Evolutionary conservation across 2,888 invertebrate genomes (phyloP), one percentile per base, ranked within the genome.

Genomic region (Acanthosepion pharaonis): DNA sequence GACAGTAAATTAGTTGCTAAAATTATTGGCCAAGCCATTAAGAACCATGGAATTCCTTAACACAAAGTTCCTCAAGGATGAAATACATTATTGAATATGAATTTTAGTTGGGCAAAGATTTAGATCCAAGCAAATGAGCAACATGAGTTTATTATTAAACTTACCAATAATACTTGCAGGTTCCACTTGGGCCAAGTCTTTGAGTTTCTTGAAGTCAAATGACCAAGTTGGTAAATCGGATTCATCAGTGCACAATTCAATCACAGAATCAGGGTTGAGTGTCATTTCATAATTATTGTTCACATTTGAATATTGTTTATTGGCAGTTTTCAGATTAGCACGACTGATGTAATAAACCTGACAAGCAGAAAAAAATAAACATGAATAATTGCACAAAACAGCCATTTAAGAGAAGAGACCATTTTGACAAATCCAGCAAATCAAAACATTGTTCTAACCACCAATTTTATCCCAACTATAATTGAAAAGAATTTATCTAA

Each of bases 251-350:
- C 97, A 97, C 8, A 96, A 96, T 94, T 97, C 97, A 93, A 97
- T 96, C 42, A 96, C 95, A 0, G 99, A 98, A 93, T 99, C 99
- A 18, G 98, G 97, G 25, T 98, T 98, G 96, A 99, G 98, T 1
- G 99, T 98, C 98, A 99, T 98, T 97, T 99, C 99, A 97, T 99
- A 99, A 97, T 99, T 99, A 97, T 99, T 99, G 96, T 98, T 98
- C 15, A 99, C 97, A 91, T 98, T 98, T 64, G 98, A 98, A 97
- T 98, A 99, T 97, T 98, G 98, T 97, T 99, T 99, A 97, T 99
- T 99, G 0, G 99, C 99, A 3, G 98, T 98, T 97, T 99, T 99
- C n/a, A 99, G 97, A 93, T 98, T 98, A 95, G 98, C 99, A 95
- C 98, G 98, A 93, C 98, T 98, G 95, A 99, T 98, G 97, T 98